A percentile compares a stretch with the other conserved stretches of the same genome.
Evolutionary conservation across 2,888 invertebrate species (phyloP).

Genomic region (Adelognathus sp.): DNA sequence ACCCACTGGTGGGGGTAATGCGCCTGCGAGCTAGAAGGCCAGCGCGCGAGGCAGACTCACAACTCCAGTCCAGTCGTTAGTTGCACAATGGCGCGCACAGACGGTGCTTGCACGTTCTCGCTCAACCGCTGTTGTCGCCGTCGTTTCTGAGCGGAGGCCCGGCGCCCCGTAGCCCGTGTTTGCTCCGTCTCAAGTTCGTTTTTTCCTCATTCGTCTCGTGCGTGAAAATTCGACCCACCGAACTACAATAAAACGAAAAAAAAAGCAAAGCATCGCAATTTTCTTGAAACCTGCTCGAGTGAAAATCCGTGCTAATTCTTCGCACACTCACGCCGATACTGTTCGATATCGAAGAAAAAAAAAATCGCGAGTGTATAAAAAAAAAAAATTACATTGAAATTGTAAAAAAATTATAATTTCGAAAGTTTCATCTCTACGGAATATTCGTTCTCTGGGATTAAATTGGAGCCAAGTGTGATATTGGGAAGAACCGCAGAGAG

Average conservation of each 20-base stretch:
- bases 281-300: no score
- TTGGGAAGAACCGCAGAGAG: no score
- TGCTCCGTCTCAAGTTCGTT: slow-evolving; percentile 77
- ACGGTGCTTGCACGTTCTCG: slow-evolving; percentile 59
- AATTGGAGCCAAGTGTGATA: no score
- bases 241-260: background rate
- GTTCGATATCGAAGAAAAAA: no score
- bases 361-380: no score
- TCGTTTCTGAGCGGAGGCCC: slow-evolving; percentile 79
- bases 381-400: no score
- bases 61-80: slow-evolving; percentile 73
- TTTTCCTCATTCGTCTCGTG: slow-evolving; percentile 57
- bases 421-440: no score
- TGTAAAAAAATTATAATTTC: no score
- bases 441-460: no score
- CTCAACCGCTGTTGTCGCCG: slow-evolving; percentile 70
- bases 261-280: background rate
- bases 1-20: background rate
- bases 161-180: slow-evolving; percentile 75
- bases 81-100: slow-evolving; percentile 78
- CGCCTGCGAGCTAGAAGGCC: background rate
- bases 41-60: background rate
- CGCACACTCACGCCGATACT: no score
- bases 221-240: slow-evolving; percentile 51
- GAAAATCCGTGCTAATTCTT: no score